Percentiles rank a stretch among this genome's conserved stretches.
Evolutionary conservation across 2,113 vertebrate genomes (phyloP).

Genomic region (Paraplagusia blochii): DNA sequence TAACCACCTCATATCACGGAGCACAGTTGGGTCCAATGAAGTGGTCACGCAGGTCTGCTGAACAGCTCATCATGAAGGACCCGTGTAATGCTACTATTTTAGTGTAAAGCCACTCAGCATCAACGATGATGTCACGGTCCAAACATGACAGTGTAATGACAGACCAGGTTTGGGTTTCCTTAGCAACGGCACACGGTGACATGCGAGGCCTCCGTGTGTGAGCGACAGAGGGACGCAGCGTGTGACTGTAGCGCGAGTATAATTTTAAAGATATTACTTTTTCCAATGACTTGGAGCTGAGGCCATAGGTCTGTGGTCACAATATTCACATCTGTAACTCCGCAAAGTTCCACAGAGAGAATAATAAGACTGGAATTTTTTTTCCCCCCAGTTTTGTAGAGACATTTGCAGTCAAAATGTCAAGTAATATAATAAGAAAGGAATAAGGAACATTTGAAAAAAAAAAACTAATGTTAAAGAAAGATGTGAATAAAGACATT

Average conservation of each 20-base stretch:
- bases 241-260: background rate
- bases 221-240: background rate
- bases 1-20: constrained; percentile 43
- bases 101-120: constrained; percentile 25
- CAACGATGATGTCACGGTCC: constrained; percentile 57
- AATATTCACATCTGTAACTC: constrained; percentile 4
- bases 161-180: constrained; percentile 36
- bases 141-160: constrained; percentile 57
- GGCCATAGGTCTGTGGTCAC: background rate
- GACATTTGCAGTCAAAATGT: no score
- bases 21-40: constrained; percentile 30
- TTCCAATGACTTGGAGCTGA: no score
- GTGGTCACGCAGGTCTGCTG: constrained; percentile 26
- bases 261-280: no score
- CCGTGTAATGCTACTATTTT: constrained; percentile 37
- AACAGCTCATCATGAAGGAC: constrained; percentile 40
- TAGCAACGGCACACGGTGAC: constrained; percentile 18
- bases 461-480: no score
- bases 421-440: no score
- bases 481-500: no score
- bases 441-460: no score
- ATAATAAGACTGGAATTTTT: no score
- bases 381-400: no score
- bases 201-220: constrained; percentile 7
- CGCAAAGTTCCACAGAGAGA: background rate